Evolutionary conservation across 1,140 invertebrate species (phyloP).

Genomic region (Leptinotarsa undecemlineata): DNA sequence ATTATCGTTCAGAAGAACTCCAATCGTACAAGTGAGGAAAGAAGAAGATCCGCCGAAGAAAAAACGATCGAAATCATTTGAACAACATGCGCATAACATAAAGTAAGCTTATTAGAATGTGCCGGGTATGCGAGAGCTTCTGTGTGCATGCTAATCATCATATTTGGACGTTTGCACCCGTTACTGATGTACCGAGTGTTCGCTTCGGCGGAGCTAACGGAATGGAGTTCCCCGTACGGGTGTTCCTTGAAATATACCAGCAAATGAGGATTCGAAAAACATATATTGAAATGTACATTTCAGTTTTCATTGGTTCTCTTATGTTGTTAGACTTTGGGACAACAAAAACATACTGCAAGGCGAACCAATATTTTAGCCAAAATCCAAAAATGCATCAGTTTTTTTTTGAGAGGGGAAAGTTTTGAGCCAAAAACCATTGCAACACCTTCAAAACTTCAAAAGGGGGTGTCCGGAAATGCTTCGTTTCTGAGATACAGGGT

Average conservation of each 20-base stretch:
- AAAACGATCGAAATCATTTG: conserved; percentile 19
- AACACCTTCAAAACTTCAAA: too few relatives aligned
- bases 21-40: conserved; percentile 21
- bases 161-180: conserved; percentile 23
- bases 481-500: too few relatives aligned
- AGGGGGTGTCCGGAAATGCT: too few relatives aligned
- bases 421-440: too few relatives aligned
- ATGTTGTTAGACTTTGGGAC: too few relatives aligned
- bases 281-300: background rate
- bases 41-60: conserved; percentile 16
- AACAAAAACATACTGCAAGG: too few relatives aligned
- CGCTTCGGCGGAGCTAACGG: background rate
- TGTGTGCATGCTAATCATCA: conserved; percentile 20
- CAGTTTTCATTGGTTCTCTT: too few relatives aligned
- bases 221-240: background rate
- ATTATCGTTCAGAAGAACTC: conserved; percentile 28
- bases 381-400: too few relatives aligned
- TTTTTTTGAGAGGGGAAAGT: too few relatives aligned
- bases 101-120: conserved; percentile 27
- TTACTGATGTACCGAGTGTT: conserved; percentile 10
- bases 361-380: too few relatives aligned
- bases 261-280: background rate
- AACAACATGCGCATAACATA: conserved; percentile 17
- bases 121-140: conserved; percentile 6
- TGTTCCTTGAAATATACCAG: too few relatives aligned